Base-by-base conservation (phyloP, 2,797 vertebrate genomes). In the Steatocranus sp. region DNA sequence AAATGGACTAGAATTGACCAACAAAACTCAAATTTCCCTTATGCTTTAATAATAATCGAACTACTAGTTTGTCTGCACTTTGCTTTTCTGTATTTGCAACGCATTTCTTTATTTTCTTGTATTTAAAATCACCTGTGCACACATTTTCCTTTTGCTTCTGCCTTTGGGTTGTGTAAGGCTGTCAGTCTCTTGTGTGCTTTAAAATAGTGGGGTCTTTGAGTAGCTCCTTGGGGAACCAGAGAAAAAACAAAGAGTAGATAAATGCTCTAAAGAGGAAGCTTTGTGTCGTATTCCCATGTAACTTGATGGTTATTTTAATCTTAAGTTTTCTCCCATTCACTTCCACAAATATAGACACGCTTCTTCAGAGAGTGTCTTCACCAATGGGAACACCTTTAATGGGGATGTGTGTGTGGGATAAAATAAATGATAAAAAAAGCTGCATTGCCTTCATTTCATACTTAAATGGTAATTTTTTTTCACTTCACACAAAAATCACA, bases 281-380 rank as follows among this genome's bases (percentile, higher is more conserved):
- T 85, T 76, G 61, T 51, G 23, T 56, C 53, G 46, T 18, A 2
- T 68, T 87, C 63, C 83, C 12, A 53, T 6, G 68, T 58, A 27
- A 78, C 51, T 46, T 70, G n/a, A 85, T 63, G 8, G 56, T 83
- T 87, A 74, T 90, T 90, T 87, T 75, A 83, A 80, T 88, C 75
- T 20, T 18, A 20, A 70, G 73, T 76, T 80, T 80, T 7, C 50
- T 74, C 17, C 61, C 8, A 32, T 68, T 43, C 54, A 49, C 63
- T 74, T 36, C 25, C 32, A 73, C 41, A 81, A 66, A 48, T 15
- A 84, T 15, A 81, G 51, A 36, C 1, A 25, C 3, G 8, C 54
- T 66, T 82, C 68, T 79, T 76, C 14, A 20, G 38, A 81, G 77
- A 51, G 9, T 6, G 2, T 75, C 5, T 82, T 80, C 32, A 48